Evolutionary conservation across 2,888 invertebrate species (phyloP), one percentile per base, ranked within the genome.

Genomic region (Drosophila neonasuta): DNA sequence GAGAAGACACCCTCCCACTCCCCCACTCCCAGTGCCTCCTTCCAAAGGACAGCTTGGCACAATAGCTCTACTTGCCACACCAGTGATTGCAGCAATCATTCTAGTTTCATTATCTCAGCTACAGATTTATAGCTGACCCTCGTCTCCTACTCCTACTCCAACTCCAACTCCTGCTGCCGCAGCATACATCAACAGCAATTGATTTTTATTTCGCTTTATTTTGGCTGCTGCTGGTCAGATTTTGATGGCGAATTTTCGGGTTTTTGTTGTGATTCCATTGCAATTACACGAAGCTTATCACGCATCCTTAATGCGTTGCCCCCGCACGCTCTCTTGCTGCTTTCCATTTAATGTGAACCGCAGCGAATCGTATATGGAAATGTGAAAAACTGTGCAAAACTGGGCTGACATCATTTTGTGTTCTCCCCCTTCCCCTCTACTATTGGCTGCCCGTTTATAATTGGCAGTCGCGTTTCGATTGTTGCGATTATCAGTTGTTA

Each of bases 61-160:
- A 46, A 54, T 48, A 29, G 46, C 56, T 63, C 63, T 55, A 41
- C 71, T 77, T 55, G 84, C 89, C 89, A 83, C 89, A 89, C 83
- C 88, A 87, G 86, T 89, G 87, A 89, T 89, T 89, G 89, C 86
- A 64, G 87, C 88, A 88, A 89, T 89, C 88, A 89, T 89, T 89
- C 85, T 89, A 89, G 89, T 89, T 89, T 89, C 89, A 89, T 89
- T 89, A 89, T 73, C 82, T 82, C 63, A 57, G 77, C 86, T 74
- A 59, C 86, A 83, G 83, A 84, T 87, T 87, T 87, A 87, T 84
- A 50, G 71, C 68, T 54, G 50, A 11, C 30, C 9, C 30, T 15
- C 29, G 9, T 34, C 51, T 42, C n/a, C 50, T 15, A 13, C 30
- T 32, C 15, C 50, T 4, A 2, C 66, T 36, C 17, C 20, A 4